These are phyloP conservation scores for Orientallactaga sibirica DNA, from an alignment of 2,797 vertebrate species.

Conservation along the genomic window DNA sequence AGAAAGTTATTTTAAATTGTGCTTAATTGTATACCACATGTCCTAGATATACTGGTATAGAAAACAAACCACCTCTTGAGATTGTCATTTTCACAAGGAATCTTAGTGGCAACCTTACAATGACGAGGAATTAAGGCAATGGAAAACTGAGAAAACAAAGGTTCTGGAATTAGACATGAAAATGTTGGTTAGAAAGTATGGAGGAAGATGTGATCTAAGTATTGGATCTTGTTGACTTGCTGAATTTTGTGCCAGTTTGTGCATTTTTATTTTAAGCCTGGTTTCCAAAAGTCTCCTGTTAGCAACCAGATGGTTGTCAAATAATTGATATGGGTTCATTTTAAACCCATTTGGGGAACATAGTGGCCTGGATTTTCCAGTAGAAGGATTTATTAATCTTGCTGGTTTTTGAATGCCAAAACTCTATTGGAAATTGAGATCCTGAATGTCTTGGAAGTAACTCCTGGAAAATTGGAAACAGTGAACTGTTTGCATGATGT, in stretches of 20 bases:
- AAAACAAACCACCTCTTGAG: slow-evolving; percentile 59
- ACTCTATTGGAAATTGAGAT: slow-evolving; percentile 65
- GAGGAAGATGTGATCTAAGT: slow-evolving; percentile 55
- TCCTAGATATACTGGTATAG: slow-evolving; percentile 47
- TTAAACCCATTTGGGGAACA: slow-evolving; percentile 68
- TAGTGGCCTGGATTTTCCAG: slow-evolving; percentile 75
- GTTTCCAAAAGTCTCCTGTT: slow-evolving; percentile 76
- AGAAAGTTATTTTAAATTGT: slow-evolving; percentile 66
- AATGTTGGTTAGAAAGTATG: slow-evolving; percentile 57
- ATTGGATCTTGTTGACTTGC: slow-evolving; percentile 68
- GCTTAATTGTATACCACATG: slow-evolving; percentile 36
- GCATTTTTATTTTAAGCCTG: slow-evolving; percentile 75
- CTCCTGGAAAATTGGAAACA: slow-evolving; percentile 79
- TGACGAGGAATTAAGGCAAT: slow-evolving; percentile 53
- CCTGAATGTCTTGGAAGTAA: slow-evolving; percentile 77
- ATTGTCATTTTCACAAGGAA: slow-evolving; percentile 54
- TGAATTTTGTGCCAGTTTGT: slow-evolving; percentile 72
- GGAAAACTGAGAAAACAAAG: slow-evolving; percentile 58
- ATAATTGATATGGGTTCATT: slow-evolving; percentile 81
- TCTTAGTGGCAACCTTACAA: slow-evolving; percentile 39
- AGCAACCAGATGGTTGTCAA: slow-evolving; percentile 79
- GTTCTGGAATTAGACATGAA: slow-evolving; percentile 60
- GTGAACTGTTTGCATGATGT: slow-evolving; percentile 72
- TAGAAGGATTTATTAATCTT: slow-evolving; percentile 75
- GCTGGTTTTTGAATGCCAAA: slow-evolving; percentile 70